Conservation (phyloP, 2,888 invertebrate genomes). For the Drosophila helvetica region DNA sequence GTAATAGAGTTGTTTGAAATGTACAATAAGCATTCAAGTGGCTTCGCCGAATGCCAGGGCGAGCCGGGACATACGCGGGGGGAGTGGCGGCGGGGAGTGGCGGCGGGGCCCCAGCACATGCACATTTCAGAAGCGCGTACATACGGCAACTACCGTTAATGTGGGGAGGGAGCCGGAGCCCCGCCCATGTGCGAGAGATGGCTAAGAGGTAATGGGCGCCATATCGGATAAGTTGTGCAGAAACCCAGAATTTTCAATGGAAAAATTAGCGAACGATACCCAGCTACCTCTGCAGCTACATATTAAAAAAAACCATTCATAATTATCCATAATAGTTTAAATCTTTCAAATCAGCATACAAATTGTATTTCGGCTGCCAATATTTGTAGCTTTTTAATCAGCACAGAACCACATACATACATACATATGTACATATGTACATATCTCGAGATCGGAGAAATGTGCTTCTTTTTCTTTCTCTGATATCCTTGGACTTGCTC, state of each 20-base stretch:
- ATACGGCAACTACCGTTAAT: slow-evolving; percentile 55
- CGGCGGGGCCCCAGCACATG: neutral
- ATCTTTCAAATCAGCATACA: too few relatives aligned
- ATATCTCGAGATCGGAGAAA: too few relatives aligned
- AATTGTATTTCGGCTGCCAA: too few relatives aligned
- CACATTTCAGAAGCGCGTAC: slow-evolving; percentile 8
- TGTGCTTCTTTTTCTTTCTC: neutral
- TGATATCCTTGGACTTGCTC: neutral
- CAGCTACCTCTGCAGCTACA: too few relatives aligned
- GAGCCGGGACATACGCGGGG: slow-evolving; percentile 11
- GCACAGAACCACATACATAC: too few relatives aligned
- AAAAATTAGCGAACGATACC: too few relatives aligned
- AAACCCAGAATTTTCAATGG: neutral
- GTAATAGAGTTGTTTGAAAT: slow-evolving; percentile 81
- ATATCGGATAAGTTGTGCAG: neutral
- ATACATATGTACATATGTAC: too few relatives aligned
- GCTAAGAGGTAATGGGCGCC: slow-evolving; percentile 14
- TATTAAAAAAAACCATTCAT: too few relatives aligned
- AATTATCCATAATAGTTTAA: too few relatives aligned
- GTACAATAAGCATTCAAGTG: slow-evolving; percentile 77
- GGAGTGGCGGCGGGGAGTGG: too few relatives aligned
- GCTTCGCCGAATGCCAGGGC: slow-evolving; percentile 56
- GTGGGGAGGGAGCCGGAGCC: slow-evolving; percentile 46
- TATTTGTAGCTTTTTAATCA: too few relatives aligned
- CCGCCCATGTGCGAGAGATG: slow-evolving; percentile 27